A percentile compares a stretch with the other conserved stretches of the same genome.
Conservation (phyloP, 1,140 invertebrate genomes). For the Parapsyche elsis region DNA sequence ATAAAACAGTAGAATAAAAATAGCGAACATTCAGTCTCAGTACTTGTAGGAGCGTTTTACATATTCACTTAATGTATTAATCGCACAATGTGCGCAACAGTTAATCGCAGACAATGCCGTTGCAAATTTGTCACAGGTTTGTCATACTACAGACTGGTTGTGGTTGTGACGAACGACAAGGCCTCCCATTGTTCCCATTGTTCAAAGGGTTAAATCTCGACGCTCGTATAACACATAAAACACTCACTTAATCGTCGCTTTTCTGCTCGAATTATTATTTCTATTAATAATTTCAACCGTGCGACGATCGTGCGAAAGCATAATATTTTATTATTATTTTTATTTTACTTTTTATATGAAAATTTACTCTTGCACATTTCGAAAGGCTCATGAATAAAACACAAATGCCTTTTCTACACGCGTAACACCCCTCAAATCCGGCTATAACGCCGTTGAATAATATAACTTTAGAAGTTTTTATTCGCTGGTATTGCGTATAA, state of each 20-base stretch:
- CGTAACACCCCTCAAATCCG: slow-evolving; percentile 45
- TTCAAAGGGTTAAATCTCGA: slow-evolving; percentile 48
- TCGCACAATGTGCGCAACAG: slow-evolving; percentile 24
- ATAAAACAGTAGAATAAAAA: too few species aligned
- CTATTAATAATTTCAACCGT: too few species aligned
- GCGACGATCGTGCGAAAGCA: too few species aligned
- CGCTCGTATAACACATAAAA: not conserved
- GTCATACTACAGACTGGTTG: slow-evolving; percentile 36
- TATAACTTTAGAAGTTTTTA: slow-evolving; percentile 52
- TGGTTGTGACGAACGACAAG: slow-evolving; percentile 43
- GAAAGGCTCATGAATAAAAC: slow-evolving; percentile 52
- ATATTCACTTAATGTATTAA: too few species aligned
- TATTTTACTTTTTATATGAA: slow-evolving; percentile 1
- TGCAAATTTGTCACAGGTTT: slow-evolving; percentile 54
- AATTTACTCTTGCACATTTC: not conserved
- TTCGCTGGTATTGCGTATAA: slow-evolving; percentile 12
- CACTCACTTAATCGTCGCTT: not conserved
- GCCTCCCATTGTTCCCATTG: slow-evolving; percentile 49
- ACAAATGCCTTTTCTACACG: slow-evolving; percentile 36
- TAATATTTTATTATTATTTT: too few species aligned
- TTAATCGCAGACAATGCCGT: slow-evolving; percentile 35
- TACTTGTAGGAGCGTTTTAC: too few species aligned
- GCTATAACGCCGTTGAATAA: slow-evolving; percentile 46
- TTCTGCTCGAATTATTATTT: not conserved
- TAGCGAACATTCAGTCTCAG: too few species aligned